phyloP scores from a whole-genome alignment of 1,140 invertebrate species.

The Drosophila repleta region DNA sequence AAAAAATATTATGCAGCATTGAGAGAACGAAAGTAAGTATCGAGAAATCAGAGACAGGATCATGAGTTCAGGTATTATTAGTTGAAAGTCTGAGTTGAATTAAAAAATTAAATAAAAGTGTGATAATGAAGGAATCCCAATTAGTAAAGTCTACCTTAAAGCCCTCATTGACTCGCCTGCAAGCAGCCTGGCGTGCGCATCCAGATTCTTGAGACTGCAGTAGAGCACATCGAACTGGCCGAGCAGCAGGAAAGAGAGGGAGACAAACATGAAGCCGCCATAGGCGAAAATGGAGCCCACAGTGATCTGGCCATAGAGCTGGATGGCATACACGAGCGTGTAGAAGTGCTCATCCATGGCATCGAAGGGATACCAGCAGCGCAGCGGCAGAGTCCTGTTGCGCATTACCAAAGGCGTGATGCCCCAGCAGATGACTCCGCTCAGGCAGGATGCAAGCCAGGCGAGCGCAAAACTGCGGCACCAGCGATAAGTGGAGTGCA shows the following conservation, averaged over 20 bases:
- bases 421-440: slow-evolving; percentile 61
- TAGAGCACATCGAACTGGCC: slow-evolving; percentile 77
- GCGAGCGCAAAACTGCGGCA: slow-evolving; percentile 40
- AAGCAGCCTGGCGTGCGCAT: slow-evolving; percentile 55
- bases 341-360: slow-evolving; percentile 56
- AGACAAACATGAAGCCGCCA: slow-evolving; percentile 65
- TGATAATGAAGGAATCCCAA: background rate
- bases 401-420: slow-evolving; percentile 61
- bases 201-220: slow-evolving; percentile 78
- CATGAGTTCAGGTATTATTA: too few species aligned
- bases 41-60: too few species aligned
- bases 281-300: slow-evolving; percentile 57
- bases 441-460: slow-evolving; percentile 57
- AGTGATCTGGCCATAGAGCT: slow-evolving; percentile 65
- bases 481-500: slow-evolving; percentile 25
- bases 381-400: slow-evolving; percentile 54
- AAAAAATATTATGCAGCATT: too few species aligned
- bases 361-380: slow-evolving; percentile 80
- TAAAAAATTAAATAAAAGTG: too few species aligned
- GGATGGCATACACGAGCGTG: slow-evolving; percentile 54
- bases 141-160: slow-evolving; percentile 41
- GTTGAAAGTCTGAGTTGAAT: too few species aligned
- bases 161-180: slow-evolving; percentile 33
- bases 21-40: too few species aligned
- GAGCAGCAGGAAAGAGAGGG: slow-evolving; percentile 58